Base-by-base conservation (phyloP, 35 echinoderm and acorn worm species). In the Ophioderma brevispina region DNA sequence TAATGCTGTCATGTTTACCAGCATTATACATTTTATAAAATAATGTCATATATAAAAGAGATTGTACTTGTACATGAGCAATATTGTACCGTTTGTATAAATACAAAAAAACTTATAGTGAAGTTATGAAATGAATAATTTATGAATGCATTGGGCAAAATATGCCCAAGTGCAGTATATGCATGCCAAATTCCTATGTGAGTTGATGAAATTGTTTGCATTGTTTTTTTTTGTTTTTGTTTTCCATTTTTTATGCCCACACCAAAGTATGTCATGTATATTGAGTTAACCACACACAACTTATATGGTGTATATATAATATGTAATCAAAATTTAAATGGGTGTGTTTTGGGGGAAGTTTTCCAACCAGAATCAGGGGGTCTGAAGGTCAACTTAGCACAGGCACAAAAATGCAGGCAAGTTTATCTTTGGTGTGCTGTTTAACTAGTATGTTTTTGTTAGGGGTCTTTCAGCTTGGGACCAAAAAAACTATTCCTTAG, bases 211-310 rank as follows among this genome's bases (percentile, higher is more conserved):
- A 70, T 70, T 25, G n/a, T 4, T 70, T 8, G 10, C 59, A 70
- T 17, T 25, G 59, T 70, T 30, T 25, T 25, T 70, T 4, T 3
- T 30, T 70, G 1, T 70, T 8, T 46, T 46, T 70, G 23, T 70
- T 70, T 30, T 70, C n/a, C n/a, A 18, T 70, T 70, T 70, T 70
- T 70, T 70, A 70, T 70, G 59, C 59, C 59, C 59, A 70, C 59
- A 70, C 59, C 59, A 70, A 70, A 70, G 59, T 70, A 70, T 70
- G 59, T 25, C 59, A 70, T 70, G 59, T 70, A 70, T 70, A 70
- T 13, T 70, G 59, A 70, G 17, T 70, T 70, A 70, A 15, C 59
- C 59, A 70, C n/a, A 52, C 21, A 21, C n/a, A 25, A 70, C 1
- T 2, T 25, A 70, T 70, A 70, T 25, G 15, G n/a, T 70, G 59